A percentile compares a stretch with the other conserved stretches of the same genome.
Conservation (phyloP, 2,888 invertebrate species). For the Strigamia maritima region DNA sequence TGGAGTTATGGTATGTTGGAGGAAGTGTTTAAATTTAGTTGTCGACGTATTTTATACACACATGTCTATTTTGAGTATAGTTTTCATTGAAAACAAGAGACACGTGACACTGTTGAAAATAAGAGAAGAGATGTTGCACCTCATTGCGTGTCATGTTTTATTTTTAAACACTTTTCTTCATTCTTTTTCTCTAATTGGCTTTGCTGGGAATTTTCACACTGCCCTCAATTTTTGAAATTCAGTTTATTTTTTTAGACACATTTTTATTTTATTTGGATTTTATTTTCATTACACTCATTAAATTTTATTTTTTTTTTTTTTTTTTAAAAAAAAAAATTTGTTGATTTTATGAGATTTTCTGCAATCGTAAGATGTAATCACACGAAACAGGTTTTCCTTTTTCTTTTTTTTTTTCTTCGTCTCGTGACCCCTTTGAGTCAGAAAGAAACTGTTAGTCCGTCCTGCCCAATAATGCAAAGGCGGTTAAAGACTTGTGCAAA, state of each 20-base stretch:
- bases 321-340: background rate
- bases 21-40: slow-evolving; percentile 27
- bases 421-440: slow-evolving; percentile 18
- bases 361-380: slow-evolving; percentile 12
- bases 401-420: background rate
- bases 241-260: background rate
- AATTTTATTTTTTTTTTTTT: background rate
- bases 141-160: slow-evolving; percentile 25
- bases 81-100: slow-evolving; percentile 32
- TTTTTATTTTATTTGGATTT: background rate
- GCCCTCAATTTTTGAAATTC: slow-evolving; percentile 9
- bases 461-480: slow-evolving; percentile 25
- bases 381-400: background rate
- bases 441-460: background rate
- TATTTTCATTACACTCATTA: background rate
- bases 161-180: slow-evolving; percentile 31
- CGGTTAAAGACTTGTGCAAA: background rate
- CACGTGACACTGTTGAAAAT: slow-evolving; percentile 13
- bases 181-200: slow-evolving; percentile 13
- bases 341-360: background rate
- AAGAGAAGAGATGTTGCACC: slow-evolving; percentile 22
- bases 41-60: slow-evolving; percentile 16
- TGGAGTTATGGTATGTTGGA: slow-evolving; percentile 11
- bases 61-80: slow-evolving; percentile 12
- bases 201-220: slow-evolving; percentile 25